These are phyloP conservation scores for Myotis myotis DNA, from an alignment of 2,797 vertebrate species.

Conservation along the genomic window DNA sequence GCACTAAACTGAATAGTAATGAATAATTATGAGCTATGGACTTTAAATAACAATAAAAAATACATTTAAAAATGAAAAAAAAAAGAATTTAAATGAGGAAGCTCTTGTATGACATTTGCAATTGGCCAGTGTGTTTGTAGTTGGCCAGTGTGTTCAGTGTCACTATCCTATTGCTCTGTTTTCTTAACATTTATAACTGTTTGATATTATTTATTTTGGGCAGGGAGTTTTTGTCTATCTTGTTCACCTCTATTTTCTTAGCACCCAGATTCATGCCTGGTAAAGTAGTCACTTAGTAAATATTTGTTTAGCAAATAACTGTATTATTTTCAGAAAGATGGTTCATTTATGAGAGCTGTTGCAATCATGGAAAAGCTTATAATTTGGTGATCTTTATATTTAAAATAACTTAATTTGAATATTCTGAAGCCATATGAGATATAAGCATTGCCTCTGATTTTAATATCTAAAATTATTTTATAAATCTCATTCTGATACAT, in stretches of 20 bases:
- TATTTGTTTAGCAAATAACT: conserved; percentile 13
- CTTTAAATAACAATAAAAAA: neutral
- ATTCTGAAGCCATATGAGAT: neutral
- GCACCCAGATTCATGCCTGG: neutral
- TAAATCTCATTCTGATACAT: conserved; percentile 28
- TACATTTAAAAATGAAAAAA: too few species aligned
- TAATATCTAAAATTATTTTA: conserved; percentile 43
- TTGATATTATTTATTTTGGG: neutral
- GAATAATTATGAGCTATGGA: neutral
- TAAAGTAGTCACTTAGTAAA: conserved; percentile 27
- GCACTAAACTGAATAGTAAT: neutral
- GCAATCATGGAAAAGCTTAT: neutral
- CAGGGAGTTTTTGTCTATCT: neutral
- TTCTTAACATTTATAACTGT: neutral
- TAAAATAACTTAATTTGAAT: conserved; percentile 9
- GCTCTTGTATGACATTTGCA: neutral
- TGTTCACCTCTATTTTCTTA: neutral
- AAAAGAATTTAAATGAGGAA: neutral
- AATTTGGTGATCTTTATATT: neutral
- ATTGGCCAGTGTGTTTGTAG: neutral
- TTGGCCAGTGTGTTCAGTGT: neutral
- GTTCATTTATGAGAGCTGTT: neutral
- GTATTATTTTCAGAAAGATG: neutral
- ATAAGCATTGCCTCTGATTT: conserved; percentile 13
- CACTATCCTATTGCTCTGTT: neutral